Percentiles rank a stretch among this genome's conserved stretches.
Conservation (phyloP, 1,140 invertebrate genomes). For the Camponotus pennsylvanicus region DNA sequence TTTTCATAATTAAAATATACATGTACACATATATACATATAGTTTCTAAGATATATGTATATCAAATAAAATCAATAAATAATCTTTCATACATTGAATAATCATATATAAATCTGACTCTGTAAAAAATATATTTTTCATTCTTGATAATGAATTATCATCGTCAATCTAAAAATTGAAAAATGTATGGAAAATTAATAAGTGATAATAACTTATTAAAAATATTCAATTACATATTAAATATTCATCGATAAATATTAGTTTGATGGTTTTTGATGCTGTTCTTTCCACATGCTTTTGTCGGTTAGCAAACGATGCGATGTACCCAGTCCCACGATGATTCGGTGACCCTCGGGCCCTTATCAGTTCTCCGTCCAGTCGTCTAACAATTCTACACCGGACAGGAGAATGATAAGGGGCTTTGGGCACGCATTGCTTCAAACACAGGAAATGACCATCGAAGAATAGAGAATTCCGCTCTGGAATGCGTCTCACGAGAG, state of each 20-base stretch:
- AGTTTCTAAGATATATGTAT: not conserved
- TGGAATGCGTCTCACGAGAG: not conserved
- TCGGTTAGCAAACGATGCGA: not conserved
- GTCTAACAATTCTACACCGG: conserved; percentile 88
- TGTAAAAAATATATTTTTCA: not conserved
- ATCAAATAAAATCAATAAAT: not conserved
- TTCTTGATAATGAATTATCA: not conserved
- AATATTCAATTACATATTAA: conserved; percentile 2
- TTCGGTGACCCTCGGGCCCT: conserved; percentile 89
- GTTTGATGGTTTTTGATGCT: too few species aligned
- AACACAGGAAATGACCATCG: not conserved
- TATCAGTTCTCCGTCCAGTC: conserved; percentile 93
- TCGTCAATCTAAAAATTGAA: not conserved
- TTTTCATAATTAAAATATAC: not conserved
- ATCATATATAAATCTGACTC: conserved; percentile 15
- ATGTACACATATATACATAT: not conserved
- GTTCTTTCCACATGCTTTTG: not conserved
- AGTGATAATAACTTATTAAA: not conserved
- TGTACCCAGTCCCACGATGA: conserved; percentile 78
- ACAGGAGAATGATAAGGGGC: conserved; percentile 91
- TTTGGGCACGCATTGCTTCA: conserved; percentile 83
- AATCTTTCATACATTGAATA: not conserved
- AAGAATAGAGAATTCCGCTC: not conserved
- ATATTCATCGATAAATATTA: not conserved
- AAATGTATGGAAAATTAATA: not conserved